Conservation (phyloP, 1,140 invertebrate genomes). For the Adoxophyes honmai region DNA sequence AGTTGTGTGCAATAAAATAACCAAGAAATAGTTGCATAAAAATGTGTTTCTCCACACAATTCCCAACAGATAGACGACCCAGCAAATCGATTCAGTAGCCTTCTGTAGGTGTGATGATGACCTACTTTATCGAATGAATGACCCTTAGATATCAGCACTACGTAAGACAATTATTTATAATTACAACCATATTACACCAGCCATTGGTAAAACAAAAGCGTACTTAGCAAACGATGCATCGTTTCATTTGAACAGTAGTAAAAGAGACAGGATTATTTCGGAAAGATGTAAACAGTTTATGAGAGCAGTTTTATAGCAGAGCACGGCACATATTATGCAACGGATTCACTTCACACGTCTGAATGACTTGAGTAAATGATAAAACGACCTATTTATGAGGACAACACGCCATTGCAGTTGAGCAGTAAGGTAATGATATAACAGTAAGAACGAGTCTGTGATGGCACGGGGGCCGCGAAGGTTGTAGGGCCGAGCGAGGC, state of each 20-base stretch:
- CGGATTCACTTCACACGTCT: too few relatives aligned
- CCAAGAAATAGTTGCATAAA: too few relatives aligned
- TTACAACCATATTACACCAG: too few relatives aligned
- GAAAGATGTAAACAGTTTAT: too few relatives aligned
- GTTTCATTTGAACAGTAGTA: too few relatives aligned
- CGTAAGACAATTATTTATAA: not conserved
- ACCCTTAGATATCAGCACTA: not conserved
- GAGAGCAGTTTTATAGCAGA: too few relatives aligned
- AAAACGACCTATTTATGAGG: not conserved
- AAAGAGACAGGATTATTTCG: too few relatives aligned
- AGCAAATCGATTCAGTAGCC: constrained; percentile 6
- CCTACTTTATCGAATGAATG: constrained; percentile 5
- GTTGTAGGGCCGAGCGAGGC: constrained; percentile 66
- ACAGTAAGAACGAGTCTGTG: constrained; percentile 31
- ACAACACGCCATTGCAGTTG: constrained; percentile 11
- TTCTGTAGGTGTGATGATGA: constrained; percentile 2
- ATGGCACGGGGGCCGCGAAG: constrained; percentile 52
- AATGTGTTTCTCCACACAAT: not conserved
- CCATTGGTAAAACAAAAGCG: too few relatives aligned
- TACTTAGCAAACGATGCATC: too few relatives aligned
- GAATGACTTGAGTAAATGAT: too few relatives aligned
- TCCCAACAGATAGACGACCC: not conserved
- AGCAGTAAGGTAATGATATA: constrained; percentile 14
- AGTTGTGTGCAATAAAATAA: too few relatives aligned
- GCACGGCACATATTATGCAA: too few relatives aligned